Conservation (phyloP, 2,888 invertebrate species). For the Eurytoma adleriae region DNA sequence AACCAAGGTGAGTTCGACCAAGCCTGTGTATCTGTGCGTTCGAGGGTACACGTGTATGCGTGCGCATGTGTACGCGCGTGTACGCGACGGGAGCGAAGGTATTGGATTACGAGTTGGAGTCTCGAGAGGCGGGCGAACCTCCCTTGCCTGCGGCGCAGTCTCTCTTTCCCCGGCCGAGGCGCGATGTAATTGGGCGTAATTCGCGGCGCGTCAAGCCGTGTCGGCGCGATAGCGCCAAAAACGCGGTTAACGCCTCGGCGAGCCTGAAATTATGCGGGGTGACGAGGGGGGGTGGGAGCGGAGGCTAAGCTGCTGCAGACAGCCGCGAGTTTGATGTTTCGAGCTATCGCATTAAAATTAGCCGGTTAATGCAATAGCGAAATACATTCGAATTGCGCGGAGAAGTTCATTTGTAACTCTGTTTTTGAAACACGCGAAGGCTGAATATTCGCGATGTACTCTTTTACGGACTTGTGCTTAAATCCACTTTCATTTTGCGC, state of each 20-base stretch:
- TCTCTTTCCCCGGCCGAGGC: neutral
- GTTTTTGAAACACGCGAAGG: no score
- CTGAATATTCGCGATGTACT: no score
- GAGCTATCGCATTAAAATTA: no score
- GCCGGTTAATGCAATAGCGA: no score
- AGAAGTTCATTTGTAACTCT: no score
- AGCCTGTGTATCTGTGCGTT: neutral
- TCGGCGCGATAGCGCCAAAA: neutral
- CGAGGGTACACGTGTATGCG: neutral
- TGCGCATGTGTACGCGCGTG: neutral
- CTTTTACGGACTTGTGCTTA: no score
- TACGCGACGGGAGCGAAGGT: neutral
- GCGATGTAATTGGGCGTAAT: constrained; percentile 1
- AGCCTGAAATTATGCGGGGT: neutral
- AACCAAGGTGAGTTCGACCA: constrained; percentile 76
- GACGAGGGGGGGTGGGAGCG: neutral
- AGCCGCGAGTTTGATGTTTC: neutral
- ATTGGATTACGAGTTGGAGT: constrained; percentile 23
- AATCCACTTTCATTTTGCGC: no score
- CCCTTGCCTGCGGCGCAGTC: neutral
- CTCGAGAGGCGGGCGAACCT: neutral
- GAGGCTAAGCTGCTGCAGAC: neutral
- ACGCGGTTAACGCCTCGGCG: neutral
- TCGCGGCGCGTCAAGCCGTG: neutral
- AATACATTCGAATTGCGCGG: no score